A percentile compares a stretch with the other conserved stretches of the same genome.
Evolutionary conservation across 2,797 vertebrate genomes (phyloP).

Genomic region (Cryptoblepharus egeriae): DNA sequence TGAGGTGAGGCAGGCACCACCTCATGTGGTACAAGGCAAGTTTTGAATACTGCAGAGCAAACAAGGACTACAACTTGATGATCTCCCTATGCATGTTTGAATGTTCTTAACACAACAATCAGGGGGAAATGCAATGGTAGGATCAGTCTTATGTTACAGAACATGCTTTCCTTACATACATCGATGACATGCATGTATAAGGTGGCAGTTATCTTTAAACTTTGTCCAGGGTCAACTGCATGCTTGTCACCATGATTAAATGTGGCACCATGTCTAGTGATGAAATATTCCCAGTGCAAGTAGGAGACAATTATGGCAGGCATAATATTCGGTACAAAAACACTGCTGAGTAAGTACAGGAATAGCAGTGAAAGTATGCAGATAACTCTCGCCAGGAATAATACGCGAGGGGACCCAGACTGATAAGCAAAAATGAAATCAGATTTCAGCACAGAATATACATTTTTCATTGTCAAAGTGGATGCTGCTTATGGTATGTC

Average conservation of each 20-base stretch:
- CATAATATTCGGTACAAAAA: constrained; percentile 34
- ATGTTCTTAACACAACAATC: too few relatives aligned
- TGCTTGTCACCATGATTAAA: neutral
- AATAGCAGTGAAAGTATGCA: constrained; percentile 13
- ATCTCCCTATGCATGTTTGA: neutral
- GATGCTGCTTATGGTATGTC: constrained; percentile 9
- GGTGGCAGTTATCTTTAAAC: neutral
- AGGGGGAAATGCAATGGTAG: too few relatives aligned
- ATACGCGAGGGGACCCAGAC: neutral
- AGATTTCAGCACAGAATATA: constrained; percentile 25
- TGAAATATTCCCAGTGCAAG: neutral
- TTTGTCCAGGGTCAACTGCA: neutral
- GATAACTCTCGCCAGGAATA: constrained; percentile 14
- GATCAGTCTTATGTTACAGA: neutral
- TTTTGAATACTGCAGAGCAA: neutral
- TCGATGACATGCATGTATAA: neutral
- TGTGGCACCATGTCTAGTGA: neutral
- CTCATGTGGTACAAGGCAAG: too few relatives aligned
- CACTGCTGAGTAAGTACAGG: constrained; percentile 22
- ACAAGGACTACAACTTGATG: neutral
- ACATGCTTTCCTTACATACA: neutral
- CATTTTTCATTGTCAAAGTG: constrained; percentile 38
- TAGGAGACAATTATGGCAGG: constrained; percentile 13
- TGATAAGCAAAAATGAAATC: constrained; percentile 36
- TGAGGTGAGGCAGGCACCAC: too few relatives aligned